Evolutionary conservation across 2,888 invertebrate genomes (phyloP).

Genomic region (Parnassius orleans): DNA sequence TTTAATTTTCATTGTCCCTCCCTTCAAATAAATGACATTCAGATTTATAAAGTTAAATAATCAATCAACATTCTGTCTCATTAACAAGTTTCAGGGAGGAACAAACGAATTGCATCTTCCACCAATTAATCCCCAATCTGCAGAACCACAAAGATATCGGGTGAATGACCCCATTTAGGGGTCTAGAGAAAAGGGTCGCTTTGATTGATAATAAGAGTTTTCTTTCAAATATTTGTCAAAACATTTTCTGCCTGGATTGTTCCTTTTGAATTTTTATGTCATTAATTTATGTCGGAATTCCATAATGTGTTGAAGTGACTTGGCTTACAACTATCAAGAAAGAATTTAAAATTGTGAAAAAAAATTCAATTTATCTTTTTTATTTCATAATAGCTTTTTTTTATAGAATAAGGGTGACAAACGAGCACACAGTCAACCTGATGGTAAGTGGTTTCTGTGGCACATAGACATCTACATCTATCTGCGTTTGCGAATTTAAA

Average conservation of each 20-base stretch:
- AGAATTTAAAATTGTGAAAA: too few relatives aligned
- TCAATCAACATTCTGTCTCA: slow-evolving; percentile 38
- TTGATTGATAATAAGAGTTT: slow-evolving; percentile 63
- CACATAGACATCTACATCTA: too few relatives aligned
- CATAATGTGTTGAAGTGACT: background rate
- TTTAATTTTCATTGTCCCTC: slow-evolving; percentile 1
- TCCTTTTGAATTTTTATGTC: slow-evolving; percentile 35
- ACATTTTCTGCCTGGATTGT: slow-evolving; percentile 55
- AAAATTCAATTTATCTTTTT: too few relatives aligned
- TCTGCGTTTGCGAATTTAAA: too few relatives aligned
- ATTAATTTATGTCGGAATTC: background rate
- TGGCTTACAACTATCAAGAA: too few relatives aligned
- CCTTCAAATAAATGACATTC: slow-evolving; percentile 15
- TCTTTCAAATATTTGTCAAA: slow-evolving; percentile 68
- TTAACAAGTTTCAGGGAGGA: slow-evolving; percentile 41
- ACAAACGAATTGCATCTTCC: slow-evolving; percentile 56
- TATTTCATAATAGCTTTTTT: too few relatives aligned
- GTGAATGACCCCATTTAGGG: slow-evolving; percentile 62
- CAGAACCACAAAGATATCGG: slow-evolving; percentile 46
- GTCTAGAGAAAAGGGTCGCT: slow-evolving; percentile 30
- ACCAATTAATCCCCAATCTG: slow-evolving; percentile 69
- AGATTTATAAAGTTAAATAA: slow-evolving; percentile 11
- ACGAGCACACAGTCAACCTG: too few relatives aligned
- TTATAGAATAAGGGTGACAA: too few relatives aligned
- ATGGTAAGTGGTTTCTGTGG: too few relatives aligned